Percentiles rank a stretch among this genome's conserved stretches.
These are phyloP conservation scores for Caenorhabditis doughertyi DNA, from an alignment of 2,888 invertebrate genomes.

Conservation along the genomic window DNA sequence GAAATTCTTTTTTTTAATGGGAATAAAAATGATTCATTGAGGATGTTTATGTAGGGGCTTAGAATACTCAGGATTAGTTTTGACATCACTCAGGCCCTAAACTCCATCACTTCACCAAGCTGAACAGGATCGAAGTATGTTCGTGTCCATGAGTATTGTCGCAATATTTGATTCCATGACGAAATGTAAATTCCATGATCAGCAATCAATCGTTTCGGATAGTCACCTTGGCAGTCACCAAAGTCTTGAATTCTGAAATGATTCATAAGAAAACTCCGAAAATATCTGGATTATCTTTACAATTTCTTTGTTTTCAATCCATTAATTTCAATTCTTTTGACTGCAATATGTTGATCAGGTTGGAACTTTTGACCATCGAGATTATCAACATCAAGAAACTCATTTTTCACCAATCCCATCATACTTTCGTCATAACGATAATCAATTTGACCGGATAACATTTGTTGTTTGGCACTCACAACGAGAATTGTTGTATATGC, in stretches of 20 bases:
- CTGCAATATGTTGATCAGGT: constrained; percentile 7
- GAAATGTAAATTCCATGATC: constrained; percentile 29
- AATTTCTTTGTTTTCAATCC: background rate
- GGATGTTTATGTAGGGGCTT: too few species aligned
- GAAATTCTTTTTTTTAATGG: background rate
- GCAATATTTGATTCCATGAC: too few species aligned
- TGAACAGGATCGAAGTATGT: constrained; percentile 25
- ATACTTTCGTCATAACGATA: constrained; percentile 21
- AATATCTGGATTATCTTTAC: too few species aligned
- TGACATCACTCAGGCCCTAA: too few species aligned
- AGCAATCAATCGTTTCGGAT: constrained; percentile 17
- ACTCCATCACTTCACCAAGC: constrained; percentile 1
- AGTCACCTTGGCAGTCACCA: background rate
- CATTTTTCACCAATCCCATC: constrained; percentile 13
- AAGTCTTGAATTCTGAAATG: background rate
- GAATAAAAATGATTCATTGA: constrained; percentile 8
- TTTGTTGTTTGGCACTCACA: background rate
- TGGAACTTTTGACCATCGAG: background rate
- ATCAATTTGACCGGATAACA: constrained; percentile 14
- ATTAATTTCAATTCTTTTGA: background rate
- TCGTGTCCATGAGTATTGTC: background rate
- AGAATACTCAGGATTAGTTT: too few species aligned
- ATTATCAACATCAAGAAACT: background rate
- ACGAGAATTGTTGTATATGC: background rate
- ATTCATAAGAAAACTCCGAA: too few species aligned